phyloP scores from a whole-genome alignment of 2,888 invertebrate genomes.

The Drosophila infuscata region DNA sequence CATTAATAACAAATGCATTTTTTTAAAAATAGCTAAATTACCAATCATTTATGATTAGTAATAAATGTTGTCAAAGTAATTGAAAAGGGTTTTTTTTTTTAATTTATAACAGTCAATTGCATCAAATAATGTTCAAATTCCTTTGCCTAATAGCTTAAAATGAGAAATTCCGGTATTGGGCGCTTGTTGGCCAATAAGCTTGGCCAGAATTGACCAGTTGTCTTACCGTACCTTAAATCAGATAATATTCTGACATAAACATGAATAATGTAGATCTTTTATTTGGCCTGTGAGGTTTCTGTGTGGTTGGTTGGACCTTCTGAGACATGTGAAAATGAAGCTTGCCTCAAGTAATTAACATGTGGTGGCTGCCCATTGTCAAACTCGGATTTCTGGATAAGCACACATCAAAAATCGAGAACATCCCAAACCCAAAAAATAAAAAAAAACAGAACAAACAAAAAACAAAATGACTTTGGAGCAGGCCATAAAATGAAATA shows the following conservation, averaged over 20 bases:
- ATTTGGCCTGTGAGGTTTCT: background rate
- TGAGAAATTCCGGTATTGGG: too few relatives aligned
- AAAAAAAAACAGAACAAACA: background rate
- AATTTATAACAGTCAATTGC: too few relatives aligned
- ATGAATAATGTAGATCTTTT: background rate
- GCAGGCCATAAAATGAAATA: conserved; percentile 36
- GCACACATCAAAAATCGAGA: conserved; percentile 18
- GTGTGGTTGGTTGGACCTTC: background rate
- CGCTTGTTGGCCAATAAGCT: background rate
- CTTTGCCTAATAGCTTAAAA: background rate
- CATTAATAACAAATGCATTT: background rate
- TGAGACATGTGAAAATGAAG: conserved; percentile 18
- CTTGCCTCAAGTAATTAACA: conserved; percentile 41
- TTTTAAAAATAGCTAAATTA: background rate
- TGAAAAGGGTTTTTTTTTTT: too few relatives aligned
- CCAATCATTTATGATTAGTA: background rate
- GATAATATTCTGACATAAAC: background rate
- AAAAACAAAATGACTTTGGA: background rate
- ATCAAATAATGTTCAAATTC: background rate
- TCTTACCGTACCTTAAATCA: background rate
- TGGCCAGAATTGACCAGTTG: background rate
- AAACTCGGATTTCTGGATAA: conserved; percentile 15
- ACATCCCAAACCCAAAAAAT: background rate
- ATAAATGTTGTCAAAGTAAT: background rate
- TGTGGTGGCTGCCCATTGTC: conserved; percentile 22